Evolutionary conservation across 2,797 vertebrate species (phyloP).

Genomic region (Helicolenus hilgendorfi): DNA sequence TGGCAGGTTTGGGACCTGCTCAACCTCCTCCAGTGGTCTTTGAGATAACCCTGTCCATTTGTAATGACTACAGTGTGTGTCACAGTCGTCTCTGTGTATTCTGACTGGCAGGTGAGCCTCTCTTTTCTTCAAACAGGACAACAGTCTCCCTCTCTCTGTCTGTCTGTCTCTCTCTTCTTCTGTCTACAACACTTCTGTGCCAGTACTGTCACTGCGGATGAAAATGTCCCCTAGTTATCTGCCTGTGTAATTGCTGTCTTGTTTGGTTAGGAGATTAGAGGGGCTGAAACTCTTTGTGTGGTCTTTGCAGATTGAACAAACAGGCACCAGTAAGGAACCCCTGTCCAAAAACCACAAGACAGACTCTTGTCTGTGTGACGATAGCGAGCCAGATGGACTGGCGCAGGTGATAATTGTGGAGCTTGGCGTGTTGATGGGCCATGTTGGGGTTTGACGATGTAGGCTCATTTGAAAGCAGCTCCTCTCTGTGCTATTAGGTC

Average conservation of each 20-base stretch:
- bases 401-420: slow-evolving; percentile 82
- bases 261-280: slow-evolving; percentile 93
- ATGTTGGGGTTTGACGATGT: slow-evolving; percentile 57
- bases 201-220: slow-evolving; percentile 88
- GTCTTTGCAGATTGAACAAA: slow-evolving; percentile 91
- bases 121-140: slow-evolving; percentile 77
- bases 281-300: slow-evolving; percentile 91
- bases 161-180: slow-evolving; percentile 55
- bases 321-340: slow-evolving; percentile 81
- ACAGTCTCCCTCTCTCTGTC: slow-evolving; percentile 46
- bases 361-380: slow-evolving; percentile 64
- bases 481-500: slow-evolving; percentile 32
- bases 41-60: slow-evolving; percentile 74
- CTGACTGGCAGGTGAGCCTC: slow-evolving; percentile 80
- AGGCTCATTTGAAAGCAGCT: slow-evolving; percentile 62
- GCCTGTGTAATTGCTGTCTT: slow-evolving; percentile 92
- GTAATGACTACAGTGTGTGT: slow-evolving; percentile 65
- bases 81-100: slow-evolving; percentile 55
- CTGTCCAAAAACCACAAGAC: slow-evolving; percentile 82
- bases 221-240: slow-evolving; percentile 91
- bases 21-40: slow-evolving; percentile 46
- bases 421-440: slow-evolving; percentile 75
- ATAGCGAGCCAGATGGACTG: slow-evolving; percentile 81
- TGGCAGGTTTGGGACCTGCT: slow-evolving; percentile 65
- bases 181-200: slow-evolving; percentile 82